Evolutionary conservation across 1,140 invertebrate genomes (phyloP), one percentile per base, ranked within the genome.

Genomic region (Hestina assimilis): DNA sequence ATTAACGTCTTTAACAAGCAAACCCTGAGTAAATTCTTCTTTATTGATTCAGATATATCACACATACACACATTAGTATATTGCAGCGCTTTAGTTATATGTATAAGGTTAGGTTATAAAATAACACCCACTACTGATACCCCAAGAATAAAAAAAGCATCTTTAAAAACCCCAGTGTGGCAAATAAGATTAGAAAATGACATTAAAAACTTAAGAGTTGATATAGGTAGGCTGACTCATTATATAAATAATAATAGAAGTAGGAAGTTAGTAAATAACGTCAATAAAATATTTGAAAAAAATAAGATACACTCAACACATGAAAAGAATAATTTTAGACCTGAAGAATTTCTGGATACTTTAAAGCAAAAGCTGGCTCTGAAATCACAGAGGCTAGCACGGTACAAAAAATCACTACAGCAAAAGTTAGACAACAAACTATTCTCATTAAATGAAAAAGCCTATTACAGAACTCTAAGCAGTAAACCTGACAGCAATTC

Each of bases 261-360:
- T n/a, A n/a, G 12, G 11, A 61, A 55, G 7, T 4, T 59, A 45
- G 29, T 55, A 15, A 41, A 41, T 23, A 57, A 24, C 38, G 52
- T 66, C 12, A 15, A 57, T 7, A 15, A 5, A 17, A 56, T 63
- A 17, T 43, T 59, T 9, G 54, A 42, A 29, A 53, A 43, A n/a
- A 43, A 4, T 8, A 42, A 31, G n/a, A 29, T 45, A 23, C 59
- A 69, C 20, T 48, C 48, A 6, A 53, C 3, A 42, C 57, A 67
- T 24, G 60, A 67, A 60, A 28, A 38, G 3, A 33, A 48, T 20
- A 66, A 66, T 45, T 42, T 6, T 2, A 63, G 3, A 50, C 53
- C 46, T 12, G 51, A 58, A 54, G 35, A 69, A 33, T 62, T 52
- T 52, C 38, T 62, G 48, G 59, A 65, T 14, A 69, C 66, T 14